Conservation (phyloP, 2,888 invertebrate species). For the Elegia similella region DNA sequence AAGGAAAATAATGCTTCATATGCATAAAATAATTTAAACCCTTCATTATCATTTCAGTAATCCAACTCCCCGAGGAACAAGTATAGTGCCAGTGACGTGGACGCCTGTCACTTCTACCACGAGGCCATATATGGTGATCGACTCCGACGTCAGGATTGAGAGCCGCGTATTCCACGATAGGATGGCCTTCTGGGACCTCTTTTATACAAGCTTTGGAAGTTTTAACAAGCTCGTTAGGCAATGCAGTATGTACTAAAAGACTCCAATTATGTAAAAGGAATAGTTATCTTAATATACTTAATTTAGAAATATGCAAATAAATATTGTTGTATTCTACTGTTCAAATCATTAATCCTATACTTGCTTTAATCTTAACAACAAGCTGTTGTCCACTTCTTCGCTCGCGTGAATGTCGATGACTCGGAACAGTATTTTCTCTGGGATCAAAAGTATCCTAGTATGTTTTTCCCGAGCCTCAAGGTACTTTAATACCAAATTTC, state of each 20-base stretch:
- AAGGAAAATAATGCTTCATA: too few relatives aligned
- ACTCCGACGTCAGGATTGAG: constrained; percentile 47
- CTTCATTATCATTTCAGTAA: constrained; percentile 37
- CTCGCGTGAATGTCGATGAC: too few relatives aligned
- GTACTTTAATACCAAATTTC: too few relatives aligned
- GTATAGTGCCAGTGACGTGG: constrained; percentile 56
- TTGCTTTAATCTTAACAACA: too few relatives aligned
- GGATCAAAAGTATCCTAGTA: too few relatives aligned
- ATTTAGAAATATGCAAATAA: background rate
- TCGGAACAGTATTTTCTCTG: too few relatives aligned
- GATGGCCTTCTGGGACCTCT: constrained; percentile 73
- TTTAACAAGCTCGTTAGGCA: constrained; percentile 48
- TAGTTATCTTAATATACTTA: too few relatives aligned
- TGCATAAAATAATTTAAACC: background rate
- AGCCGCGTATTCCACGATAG: constrained; percentile 54
- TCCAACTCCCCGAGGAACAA: constrained; percentile 52
- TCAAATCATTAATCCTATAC: too few relatives aligned
- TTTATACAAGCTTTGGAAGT: constrained; percentile 57
- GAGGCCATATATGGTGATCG: constrained; percentile 60
- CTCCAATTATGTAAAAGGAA: background rate
- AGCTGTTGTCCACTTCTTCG: too few relatives aligned
- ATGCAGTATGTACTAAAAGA: constrained; percentile 33
- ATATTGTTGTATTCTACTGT: too few relatives aligned
- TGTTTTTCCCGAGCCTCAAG: too few relatives aligned
- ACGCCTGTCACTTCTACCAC: constrained; percentile 41